Evolutionary conservation across 2,888 invertebrate species (phyloP).

Genomic region (Silvanus unidentatus): DNA sequence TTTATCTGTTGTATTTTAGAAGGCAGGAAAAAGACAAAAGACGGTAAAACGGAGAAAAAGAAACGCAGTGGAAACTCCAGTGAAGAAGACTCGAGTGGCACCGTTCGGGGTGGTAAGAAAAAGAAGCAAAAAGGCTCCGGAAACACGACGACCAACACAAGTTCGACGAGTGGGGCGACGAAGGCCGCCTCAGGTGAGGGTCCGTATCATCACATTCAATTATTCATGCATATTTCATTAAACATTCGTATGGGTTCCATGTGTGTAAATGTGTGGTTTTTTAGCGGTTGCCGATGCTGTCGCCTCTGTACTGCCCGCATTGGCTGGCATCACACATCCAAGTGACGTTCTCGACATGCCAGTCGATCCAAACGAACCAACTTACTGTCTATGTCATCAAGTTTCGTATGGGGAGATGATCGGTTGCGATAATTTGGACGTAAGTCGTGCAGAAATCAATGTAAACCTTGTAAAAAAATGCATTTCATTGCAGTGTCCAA

Average conservation of each 20-base stretch:
- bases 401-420: slow-evolving; percentile 97
- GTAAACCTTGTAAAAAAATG: not conserved
- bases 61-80: slow-evolving; percentile 49
- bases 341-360: slow-evolving; percentile 89
- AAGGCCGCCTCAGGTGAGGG: slow-evolving; percentile 45
- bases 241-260: slow-evolving; percentile 2
- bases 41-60: slow-evolving; percentile 56
- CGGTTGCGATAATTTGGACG: slow-evolving; percentile 89
- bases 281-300: slow-evolving; percentile 42
- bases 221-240: not conserved
- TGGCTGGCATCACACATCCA: slow-evolving; percentile 68
- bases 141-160: slow-evolving; percentile 35
- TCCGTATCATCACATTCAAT: slow-evolving; percentile 38
- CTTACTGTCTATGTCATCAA: slow-evolving; percentile 97
- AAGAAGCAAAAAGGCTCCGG: slow-evolving; percentile 54
- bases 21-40: slow-evolving; percentile 65
- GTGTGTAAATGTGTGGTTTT: slow-evolving; percentile 1
- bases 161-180: slow-evolving; percentile 37
- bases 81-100: slow-evolving; percentile 47
- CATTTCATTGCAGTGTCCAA: slow-evolving; percentile 58
- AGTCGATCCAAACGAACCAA: slow-evolving; percentile 96
- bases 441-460: slow-evolving; percentile 40
- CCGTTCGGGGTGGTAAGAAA: slow-evolving; percentile 47
- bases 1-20: slow-evolving; percentile 44
- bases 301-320: slow-evolving; percentile 44